Evolutionary conservation across 2,113 vertebrate species (phyloP), one percentile per base, ranked within the genome.

Genomic region (Misgurnus anguillicaudatus): DNA sequence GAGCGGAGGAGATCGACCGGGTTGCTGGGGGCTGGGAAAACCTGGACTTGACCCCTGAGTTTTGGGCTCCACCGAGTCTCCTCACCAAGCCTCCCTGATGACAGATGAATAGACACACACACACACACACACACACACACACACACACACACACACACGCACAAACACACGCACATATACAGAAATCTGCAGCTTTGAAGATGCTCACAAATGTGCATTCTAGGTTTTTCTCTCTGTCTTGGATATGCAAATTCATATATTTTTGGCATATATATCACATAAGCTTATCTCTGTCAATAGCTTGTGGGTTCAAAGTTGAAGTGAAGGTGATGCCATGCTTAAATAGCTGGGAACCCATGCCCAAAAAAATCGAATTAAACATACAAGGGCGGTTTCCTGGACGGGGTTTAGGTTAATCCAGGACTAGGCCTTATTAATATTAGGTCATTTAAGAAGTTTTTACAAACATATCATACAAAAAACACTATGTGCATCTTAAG

Each of bases 11-110:
- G 45, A 38, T 47, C 71, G 42, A 73, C 57, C 9, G 55, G 19
- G 66, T 60, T 73, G 38, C 64, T 48, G 61, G 78, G 64, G 75
- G 82, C 85, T 86, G 86, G 81, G 84, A 88, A 92, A 94, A 90
- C 92, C 92, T 93, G 94, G 94, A 94, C 94, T 95, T 94, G 94
- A 94, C 93, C 94, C 89, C 92, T 89, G 92, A 80, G 90, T 90
- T 92, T 90, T 91, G 92, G 94, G 92, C 92, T 94, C 92, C 91
- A 79, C 83, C 0, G 42, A 93, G 93, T 93, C 94, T 94, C 93
- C 91, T 87, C 83, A 89, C 77, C 86, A 73, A 83, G 79, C 83
- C 64, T 80, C 67, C 57, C 82, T 87, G 88, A 83, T 91, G 88
- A 91, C 82, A 75, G 87, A 91, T 87, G 80, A 80, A 88, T 85